Conservation (phyloP, 2,797 vertebrate species). For the Adelosebastes latens region DNA sequence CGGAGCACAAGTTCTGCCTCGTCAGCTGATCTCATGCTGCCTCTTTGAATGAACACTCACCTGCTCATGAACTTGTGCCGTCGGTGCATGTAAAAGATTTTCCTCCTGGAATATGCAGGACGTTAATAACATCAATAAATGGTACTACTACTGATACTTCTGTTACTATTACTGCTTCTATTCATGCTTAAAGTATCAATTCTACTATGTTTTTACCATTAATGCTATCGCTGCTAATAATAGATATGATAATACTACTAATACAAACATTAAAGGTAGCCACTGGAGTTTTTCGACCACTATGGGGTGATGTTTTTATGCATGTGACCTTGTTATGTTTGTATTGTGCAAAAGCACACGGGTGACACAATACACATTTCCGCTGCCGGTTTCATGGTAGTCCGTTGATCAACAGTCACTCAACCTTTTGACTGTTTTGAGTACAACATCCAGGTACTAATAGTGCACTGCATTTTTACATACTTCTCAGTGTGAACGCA, state of each 20-base stretch:
- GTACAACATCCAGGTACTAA: too few relatives aligned
- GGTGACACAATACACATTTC: not conserved
- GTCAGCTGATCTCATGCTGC: not conserved
- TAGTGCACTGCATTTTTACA: too few relatives aligned
- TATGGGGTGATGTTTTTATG: not conserved
- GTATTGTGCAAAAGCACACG: not conserved
- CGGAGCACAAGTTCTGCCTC: not conserved
- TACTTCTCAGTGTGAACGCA: too few relatives aligned
- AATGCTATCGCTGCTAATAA: not conserved
- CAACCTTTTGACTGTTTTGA: too few relatives aligned
- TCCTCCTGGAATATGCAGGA: slow-evolving; percentile 85
- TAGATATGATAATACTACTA: not conserved
- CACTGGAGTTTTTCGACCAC: not conserved
- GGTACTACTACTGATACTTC: not conserved
- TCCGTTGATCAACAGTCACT: not conserved
- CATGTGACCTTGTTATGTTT: not conserved
- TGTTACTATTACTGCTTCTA: not conserved
- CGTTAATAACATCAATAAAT: not conserved
- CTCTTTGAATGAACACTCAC: slow-evolving; percentile 77
- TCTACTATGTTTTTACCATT: not conserved
- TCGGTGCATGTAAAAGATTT: slow-evolving; percentile 94
- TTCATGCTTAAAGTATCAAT: not conserved
- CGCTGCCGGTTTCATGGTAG: not conserved
- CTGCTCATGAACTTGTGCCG: slow-evolving; percentile 95
- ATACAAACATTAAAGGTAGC: not conserved